Base-by-base conservation (phyloP, 1,140 invertebrate species). In the Augochlora pura region DNA sequence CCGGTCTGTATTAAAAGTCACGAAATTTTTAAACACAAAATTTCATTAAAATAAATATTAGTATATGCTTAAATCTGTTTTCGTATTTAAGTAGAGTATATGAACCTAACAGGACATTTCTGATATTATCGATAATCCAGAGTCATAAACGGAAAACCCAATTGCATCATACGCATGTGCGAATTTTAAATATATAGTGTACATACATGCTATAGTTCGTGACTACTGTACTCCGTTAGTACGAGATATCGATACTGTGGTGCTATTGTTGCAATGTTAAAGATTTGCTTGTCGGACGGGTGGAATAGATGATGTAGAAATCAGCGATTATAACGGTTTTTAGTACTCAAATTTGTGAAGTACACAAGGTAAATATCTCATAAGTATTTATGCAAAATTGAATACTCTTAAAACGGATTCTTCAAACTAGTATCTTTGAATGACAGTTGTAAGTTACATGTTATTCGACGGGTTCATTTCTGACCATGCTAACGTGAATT, bases 261-360 rank as follows among this genome's bases (percentile, higher is more conserved):
- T 54, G 75, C 46, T 70, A 57, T 46, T 63, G 78, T 80, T 60
- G 64, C 57, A 16, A 67, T 68, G 78, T 16, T 25, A 60, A 38
- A 75, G 63, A 6, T 76, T 76, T 69, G 66, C 59, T 49, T 77
- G 65, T 68, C 66, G 75, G 80, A 67, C 27, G 74, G 67, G 42
- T 81, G 62, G 54, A n/a, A 46, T 72, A 63, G 49, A 81, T 49
- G 62, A 77, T 72, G 75, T 72, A 81, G 80, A 78, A 67, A 60
- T 63, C 32, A 21, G 63, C 27, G 71, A 71, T n/a, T 68, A 60
- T 49, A 7, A 46, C 54, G 68, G 54, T 80, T 73, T 74, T 49
- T 65, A 23, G 6, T 62, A 25, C 38, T 39, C 27, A 39, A 74
- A 74, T 59, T 21, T 49, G 16, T 79, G 10, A 25, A 60, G 65